These are phyloP conservation scores for Drosophila pseudoananassae DNA, from an alignment of 1,140 invertebrate genomes.

Conservation along the genomic window DNA sequence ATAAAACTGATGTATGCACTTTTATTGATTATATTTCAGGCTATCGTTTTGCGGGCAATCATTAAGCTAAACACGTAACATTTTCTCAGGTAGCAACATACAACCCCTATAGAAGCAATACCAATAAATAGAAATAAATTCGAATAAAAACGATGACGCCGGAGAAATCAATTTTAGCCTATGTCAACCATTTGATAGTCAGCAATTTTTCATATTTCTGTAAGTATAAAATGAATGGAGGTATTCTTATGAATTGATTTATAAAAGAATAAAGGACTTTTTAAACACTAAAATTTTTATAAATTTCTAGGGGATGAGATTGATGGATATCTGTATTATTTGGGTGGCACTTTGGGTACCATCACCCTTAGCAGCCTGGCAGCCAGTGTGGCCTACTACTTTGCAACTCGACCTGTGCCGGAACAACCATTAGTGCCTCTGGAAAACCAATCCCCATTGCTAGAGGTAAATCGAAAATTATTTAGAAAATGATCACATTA, in stretches of 20 bases:
- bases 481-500: conserved; percentile 15
- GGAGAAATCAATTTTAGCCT: conserved; percentile 80
- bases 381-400: conserved; percentile 89
- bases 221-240: conserved; percentile 48
- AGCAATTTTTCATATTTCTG: conserved; percentile 83
- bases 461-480: conserved; percentile 86
- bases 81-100: conserved; percentile 68
- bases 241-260: too few relatives aligned
- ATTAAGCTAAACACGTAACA: conserved; percentile 73
- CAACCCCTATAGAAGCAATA: conserved; percentile 27
- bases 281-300: not conserved
- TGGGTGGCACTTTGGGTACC: conserved; percentile 90
- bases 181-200: conserved; percentile 81
- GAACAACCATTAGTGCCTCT: conserved; percentile 91
- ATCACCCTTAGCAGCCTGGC: conserved; percentile 90
- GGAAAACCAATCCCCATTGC: conserved; percentile 88
- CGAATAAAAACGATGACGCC: conserved; percentile 70
- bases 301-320: conserved; percentile 87
- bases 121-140: conserved; percentile 27
- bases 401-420: conserved; percentile 89
- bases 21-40: conserved; percentile 71
- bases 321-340: conserved; percentile 91
- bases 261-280: too few relatives aligned
- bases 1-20: conserved; percentile 33
- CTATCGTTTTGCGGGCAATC: conserved; percentile 68